Base-by-base conservation (phyloP, 2,888 invertebrate species). In the Desoria tigrina region DNA sequence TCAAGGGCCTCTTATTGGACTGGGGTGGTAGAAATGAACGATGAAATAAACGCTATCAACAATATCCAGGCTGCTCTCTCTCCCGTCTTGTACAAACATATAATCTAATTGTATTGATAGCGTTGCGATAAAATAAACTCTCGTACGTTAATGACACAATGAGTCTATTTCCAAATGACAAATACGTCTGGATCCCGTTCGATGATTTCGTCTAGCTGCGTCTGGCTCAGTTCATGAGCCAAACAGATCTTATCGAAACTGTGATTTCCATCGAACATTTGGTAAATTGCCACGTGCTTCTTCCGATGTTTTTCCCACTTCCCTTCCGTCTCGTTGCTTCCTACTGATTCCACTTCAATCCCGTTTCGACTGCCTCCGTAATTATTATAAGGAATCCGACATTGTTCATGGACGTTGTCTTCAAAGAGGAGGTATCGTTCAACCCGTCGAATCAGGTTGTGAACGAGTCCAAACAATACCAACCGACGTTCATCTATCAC, bases 241-340 rank as follows among this genome's bases (percentile, higher is more conserved):
- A 93, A 92, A 80, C 95, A 94, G 77, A 96, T 94, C 81, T 94
- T 92, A 81, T 96, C 95, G 64, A 89, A 85, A 79, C 88, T 90
- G 70, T 88, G 87, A 1, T 84, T 82, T 0, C 95, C 95, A 51
- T 89, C 90, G 78, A 94, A 90, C 77, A 89, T 79, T 18, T 77
- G 76, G 54, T 79, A 77, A 26, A 82, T 69, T 3, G 77, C 23
- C 75, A 74, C 55, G 69, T 74, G 62, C 64, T 69, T 69, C 63
- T 72, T 65, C 32, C 74, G 58, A 62, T 64, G 63, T 57, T 68
- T 70, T n/a, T 68, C 24, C 67, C 72, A 66, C 32, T n/a, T n/a
- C n/a, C n/a, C n/a, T 39, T 65, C 65, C 28, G 16, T 49, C 24
- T 51, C 51, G 7, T 7, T 26, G 21, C 21, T 49, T n/a, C 11